These are phyloP conservation scores for Prunella himalayana DNA, from an alignment of 2,113 vertebrate species.

Conservation along the genomic window DNA sequence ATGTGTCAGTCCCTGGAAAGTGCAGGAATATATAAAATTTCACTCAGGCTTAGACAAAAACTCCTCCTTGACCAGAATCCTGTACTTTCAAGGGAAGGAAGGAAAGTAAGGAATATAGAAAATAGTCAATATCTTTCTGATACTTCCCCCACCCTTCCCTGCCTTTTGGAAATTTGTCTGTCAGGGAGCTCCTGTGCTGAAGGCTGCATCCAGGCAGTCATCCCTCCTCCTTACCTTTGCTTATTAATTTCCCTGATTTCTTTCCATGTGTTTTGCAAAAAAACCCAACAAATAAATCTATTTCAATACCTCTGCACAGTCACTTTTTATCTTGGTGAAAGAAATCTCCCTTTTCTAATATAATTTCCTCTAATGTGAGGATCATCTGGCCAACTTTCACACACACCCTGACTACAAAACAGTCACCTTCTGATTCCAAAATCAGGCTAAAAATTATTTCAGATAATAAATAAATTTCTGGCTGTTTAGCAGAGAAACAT, in stretches of 20 bases:
- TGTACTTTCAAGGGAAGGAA: neutral
- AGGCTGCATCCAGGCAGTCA: neutral
- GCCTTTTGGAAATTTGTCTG: neutral
- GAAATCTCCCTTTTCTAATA: accelerated
- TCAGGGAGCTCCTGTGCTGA: neutral
- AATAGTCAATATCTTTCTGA: neutral
- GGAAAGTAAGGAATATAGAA: neutral
- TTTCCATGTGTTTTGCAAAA: neutral
- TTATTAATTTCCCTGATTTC: neutral
- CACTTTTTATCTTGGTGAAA: neutral
- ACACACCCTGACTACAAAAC: accelerated
- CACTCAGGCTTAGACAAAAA: neutral
- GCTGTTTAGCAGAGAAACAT: neutral
- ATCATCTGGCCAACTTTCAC: neutral
- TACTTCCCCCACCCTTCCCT: neutral
- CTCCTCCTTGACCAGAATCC: neutral
- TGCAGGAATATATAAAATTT: neutral
- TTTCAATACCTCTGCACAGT: neutral
- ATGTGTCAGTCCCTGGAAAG: neutral
- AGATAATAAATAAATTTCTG: neutral
- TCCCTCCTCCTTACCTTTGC: neutral
- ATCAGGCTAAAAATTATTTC: neutral
- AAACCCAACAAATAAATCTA: neutral
- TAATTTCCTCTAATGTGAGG: neutral
- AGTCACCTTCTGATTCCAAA: neutral